These are phyloP conservation scores for Argynnis bischoffii DNA, from an alignment of 2,888 invertebrate genomes.

Conservation along the genomic window DNA sequence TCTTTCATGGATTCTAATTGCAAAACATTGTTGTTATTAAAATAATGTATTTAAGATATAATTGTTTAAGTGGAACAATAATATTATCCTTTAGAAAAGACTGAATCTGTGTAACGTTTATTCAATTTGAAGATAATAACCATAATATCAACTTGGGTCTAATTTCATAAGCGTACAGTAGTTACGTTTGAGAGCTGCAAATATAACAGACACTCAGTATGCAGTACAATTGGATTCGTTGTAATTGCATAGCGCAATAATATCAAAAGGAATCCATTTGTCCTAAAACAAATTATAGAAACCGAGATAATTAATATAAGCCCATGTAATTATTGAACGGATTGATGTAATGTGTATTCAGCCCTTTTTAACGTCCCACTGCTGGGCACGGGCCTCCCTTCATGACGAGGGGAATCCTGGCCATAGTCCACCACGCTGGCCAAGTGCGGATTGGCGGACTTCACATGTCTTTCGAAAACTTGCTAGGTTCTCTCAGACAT, in stretches of 20 bases:
- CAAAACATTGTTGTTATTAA: too few relatives aligned
- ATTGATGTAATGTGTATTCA: too few relatives aligned
- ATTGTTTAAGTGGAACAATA: neutral
- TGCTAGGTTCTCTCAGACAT: too few relatives aligned
- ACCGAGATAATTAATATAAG: conserved; percentile 21
- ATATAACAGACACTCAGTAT: conserved; percentile 10
- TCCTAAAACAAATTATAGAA: conserved; percentile 20
- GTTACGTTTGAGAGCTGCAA: conserved; percentile 6
- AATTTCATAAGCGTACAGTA: conserved; percentile 12
- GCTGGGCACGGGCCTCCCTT: too few relatives aligned
- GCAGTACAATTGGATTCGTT: conserved; percentile 16
- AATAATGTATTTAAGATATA: too few relatives aligned
- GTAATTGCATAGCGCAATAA: conserved; percentile 21
- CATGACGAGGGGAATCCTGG: too few relatives aligned
- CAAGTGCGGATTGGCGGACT: too few relatives aligned
- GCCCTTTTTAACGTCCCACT: too few relatives aligned
- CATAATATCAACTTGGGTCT: neutral
- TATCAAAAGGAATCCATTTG: conserved; percentile 16
- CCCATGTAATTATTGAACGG: conserved; percentile 9
- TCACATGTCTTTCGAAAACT: too few relatives aligned
- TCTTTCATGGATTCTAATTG: too few relatives aligned
- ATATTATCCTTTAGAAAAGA: neutral
- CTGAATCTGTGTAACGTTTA: neutral
- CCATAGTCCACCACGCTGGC: too few relatives aligned
- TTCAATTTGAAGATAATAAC: conserved; percentile 1